Conservation (phyloP, 2,888 invertebrate species). For the Biston betularia region DNA sequence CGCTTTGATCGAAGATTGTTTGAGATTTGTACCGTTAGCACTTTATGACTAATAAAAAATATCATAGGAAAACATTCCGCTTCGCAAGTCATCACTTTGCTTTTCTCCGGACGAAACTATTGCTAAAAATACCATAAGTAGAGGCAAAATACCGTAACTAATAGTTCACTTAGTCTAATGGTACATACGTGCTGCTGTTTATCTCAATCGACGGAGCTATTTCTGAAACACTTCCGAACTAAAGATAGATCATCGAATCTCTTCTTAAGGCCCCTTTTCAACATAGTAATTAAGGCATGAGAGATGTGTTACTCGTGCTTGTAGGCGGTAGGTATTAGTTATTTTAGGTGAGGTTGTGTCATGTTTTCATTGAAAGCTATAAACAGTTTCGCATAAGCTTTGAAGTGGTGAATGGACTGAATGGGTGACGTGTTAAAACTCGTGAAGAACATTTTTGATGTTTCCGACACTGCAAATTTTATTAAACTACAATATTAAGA, state of each 20-base stretch:
- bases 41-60: constrained; percentile 21
- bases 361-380: constrained; percentile 15
- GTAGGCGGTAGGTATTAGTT: constrained; percentile 11
- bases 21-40: constrained; percentile 9
- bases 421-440: not conserved
- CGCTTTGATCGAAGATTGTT: constrained; percentile 9
- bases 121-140: constrained; percentile 16
- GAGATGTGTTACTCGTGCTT: constrained; percentile 17
- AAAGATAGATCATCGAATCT: constrained; percentile 36
- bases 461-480: not conserved
- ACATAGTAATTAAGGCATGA: constrained; percentile 34
- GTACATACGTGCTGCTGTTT: constrained; percentile 20
- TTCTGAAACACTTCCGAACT: constrained; percentile 29
- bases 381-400: constrained; percentile 5
- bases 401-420: constrained; percentile 2
- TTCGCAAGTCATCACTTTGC: not conserved
- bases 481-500: no score
- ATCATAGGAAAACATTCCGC: not conserved
- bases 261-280: constrained; percentile 35
- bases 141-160: constrained; percentile 17
- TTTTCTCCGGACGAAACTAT: not conserved
- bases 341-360: constrained; percentile 15
- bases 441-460: not conserved
- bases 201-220: constrained; percentile 29
- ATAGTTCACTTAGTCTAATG: constrained; percentile 31